Evolutionary conservation across 1,140 invertebrate species (phyloP), one percentile per base, ranked within the genome.

Genomic region (Caerostris darwini): DNA sequence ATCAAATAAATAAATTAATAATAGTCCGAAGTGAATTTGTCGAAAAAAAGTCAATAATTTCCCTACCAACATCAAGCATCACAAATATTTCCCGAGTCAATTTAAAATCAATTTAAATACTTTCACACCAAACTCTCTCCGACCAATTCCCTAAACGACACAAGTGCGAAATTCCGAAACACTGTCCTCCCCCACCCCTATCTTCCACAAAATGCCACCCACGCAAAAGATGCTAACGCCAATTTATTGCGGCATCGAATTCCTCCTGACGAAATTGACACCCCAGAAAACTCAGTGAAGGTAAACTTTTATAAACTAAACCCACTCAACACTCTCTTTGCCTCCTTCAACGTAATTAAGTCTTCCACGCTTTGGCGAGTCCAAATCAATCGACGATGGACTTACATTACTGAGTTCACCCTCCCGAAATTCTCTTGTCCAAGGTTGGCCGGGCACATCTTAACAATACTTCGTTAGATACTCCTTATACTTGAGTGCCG

Each of bases 251-350:
- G 12, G 71, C 0, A 14, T 50, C 71, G 50, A 77, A 77, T 50
- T 77, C 50, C 7, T 77, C 34, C 34, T 77, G 71, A 77, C 53
- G 8, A 53, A 77, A 77, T 77, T 12, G 71, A 8, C 6, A 77
- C 50, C 3, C 34, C 50, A 12, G 34, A 53, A 34, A 77, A 77
- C 71, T 77, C 71, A 77, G 71, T 77, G 34, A 77, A 77, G 71
- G 71, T 77, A 77, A 77, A 77, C 71, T 77, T 77, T 77, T 77
- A 77, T 77, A 77, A 77, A 77, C 71, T 77, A 50, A 77, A 50
- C 71, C 50, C 34, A 53, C 50, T 12, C 19, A n/a, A n/a, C n/a
- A n/a, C n/a, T n/a, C n/a, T n/a, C n/a, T n/a, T 34, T 34, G 34
- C 34, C 34, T 77, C 71, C 71, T 53, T 77, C 71, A 50, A 50